Conservation (phyloP, 2,113 vertebrate species). For the Brachyhypopomus gauderio region DNA sequence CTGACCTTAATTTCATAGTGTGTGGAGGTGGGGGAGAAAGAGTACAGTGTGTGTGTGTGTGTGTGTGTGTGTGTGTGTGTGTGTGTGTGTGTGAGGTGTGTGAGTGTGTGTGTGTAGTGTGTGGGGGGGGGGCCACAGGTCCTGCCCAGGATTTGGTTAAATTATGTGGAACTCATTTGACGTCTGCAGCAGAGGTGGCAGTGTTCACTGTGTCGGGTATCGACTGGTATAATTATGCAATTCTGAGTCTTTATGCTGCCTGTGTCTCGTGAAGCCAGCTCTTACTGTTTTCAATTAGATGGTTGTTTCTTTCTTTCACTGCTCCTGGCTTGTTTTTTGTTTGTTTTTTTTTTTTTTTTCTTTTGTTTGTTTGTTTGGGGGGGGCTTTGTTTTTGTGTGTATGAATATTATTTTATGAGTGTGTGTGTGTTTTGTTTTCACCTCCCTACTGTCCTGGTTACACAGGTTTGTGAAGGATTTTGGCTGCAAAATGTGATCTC, state of each 20-base stretch:
- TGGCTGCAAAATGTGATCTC: constrained; percentile 26
- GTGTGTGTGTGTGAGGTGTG: no score
- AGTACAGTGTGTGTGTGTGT: no score
- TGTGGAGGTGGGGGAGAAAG: neutral
- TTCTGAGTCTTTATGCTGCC: constrained; percentile 76
- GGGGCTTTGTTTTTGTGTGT: constrained; percentile 19
- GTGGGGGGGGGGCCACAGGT: no score
- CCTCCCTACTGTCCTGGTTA: constrained; percentile 48
- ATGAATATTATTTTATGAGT: no score
- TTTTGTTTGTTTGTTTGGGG: constrained; percentile 25
- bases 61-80: no score
- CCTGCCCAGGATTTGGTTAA: constrained; percentile 79
- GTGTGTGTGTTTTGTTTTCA: neutral
- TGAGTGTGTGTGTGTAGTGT: no score
- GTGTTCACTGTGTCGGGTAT: constrained; percentile 77
- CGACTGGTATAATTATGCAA: constrained; percentile 79
- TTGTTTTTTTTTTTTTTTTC: constrained; percentile 21
- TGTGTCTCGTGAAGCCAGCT: constrained; percentile 45
- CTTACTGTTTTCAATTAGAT: constrained; percentile 59
- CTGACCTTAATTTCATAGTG: neutral
- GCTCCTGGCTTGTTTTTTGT: constrained; percentile 32
- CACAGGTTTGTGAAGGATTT: constrained; percentile 33
- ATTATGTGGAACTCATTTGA: constrained; percentile 80
- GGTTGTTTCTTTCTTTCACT: constrained; percentile 33
- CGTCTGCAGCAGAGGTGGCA: constrained; percentile 68